phyloP scores from a whole-genome alignment of 2,113 vertebrate genomes.

The Platysternon megacephalum region DNA sequence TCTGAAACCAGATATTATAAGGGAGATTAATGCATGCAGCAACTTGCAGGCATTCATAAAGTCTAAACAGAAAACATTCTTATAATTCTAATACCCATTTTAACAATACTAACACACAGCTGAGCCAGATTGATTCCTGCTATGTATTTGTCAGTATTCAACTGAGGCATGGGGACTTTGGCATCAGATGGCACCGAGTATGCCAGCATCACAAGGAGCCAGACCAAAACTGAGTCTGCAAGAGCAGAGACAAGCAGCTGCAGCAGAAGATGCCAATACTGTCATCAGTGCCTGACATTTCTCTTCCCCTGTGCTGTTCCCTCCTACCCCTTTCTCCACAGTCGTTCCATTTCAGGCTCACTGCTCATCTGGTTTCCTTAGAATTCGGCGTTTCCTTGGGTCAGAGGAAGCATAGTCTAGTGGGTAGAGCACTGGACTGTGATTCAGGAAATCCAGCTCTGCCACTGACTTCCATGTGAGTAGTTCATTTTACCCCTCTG shows the following conservation, averaged over 20 bases:
- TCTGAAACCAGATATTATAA: no score
- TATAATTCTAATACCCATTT: not conserved
- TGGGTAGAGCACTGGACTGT: not conserved
- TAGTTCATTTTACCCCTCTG: not conserved
- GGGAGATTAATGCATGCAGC: not conserved
- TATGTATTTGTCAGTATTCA: not conserved
- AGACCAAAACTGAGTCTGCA: not conserved
- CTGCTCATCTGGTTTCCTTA: not conserved
- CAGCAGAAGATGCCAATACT: conserved; percentile 47
- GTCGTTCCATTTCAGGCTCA: not conserved
- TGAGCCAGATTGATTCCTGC: not conserved
- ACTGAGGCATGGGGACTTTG: not conserved
- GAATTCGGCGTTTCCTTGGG: not conserved
- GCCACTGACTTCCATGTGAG: not conserved
- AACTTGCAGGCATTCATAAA: not conserved
- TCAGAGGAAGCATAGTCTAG: not conserved
- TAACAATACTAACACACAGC: not conserved
- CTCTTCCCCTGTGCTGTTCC: conserved; percentile 43
- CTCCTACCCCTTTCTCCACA: not conserved
- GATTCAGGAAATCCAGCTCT: not conserved
- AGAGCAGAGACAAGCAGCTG: conserved; percentile 19
- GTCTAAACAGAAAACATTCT: not conserved
- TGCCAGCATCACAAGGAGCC: not conserved
- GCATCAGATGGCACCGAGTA: not conserved
- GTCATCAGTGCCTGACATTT: conserved; percentile 57